A percentile compares a stretch with the other conserved stretches of the same genome.
Evolutionary conservation across 2,797 vertebrate genomes (phyloP).

Genomic region (Lemur catta): DNA sequence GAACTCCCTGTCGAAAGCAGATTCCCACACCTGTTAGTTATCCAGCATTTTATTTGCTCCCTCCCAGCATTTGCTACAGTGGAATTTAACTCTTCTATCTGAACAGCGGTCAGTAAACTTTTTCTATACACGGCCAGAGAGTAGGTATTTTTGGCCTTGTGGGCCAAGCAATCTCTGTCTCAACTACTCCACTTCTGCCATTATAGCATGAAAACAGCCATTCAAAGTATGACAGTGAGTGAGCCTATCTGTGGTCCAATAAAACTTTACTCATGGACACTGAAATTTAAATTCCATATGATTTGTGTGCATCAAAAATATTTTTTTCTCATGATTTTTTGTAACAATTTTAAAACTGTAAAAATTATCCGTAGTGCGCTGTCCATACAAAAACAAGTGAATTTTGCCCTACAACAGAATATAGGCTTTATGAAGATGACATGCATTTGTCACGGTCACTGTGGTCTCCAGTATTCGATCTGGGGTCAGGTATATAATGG

Average conservation of each 20-base stretch:
- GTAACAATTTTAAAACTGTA: neutral
- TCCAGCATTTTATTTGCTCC: neutral
- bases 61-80: neutral
- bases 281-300: neutral
- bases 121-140: neutral
- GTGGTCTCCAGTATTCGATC: neutral
- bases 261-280: neutral
- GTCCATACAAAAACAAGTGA: neutral
- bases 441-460: neutral
- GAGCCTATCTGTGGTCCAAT: neutral
- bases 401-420: neutral
- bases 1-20: neutral
- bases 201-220: neutral
- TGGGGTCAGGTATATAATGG: too few species aligned
- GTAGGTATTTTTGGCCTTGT: neutral
- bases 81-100: neutral
- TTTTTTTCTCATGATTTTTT: neutral
- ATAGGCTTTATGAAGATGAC: neutral
- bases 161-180: neutral
- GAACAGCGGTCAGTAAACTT: neutral
- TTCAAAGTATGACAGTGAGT: neutral
- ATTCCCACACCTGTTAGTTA: accelerated
- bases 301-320: neutral
- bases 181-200: too few species aligned
- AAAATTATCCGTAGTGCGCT: neutral